These are phyloP conservation scores for Jacana jacana DNA, from an alignment of 2,113 vertebrate genomes.

Conservation along the genomic window DNA sequence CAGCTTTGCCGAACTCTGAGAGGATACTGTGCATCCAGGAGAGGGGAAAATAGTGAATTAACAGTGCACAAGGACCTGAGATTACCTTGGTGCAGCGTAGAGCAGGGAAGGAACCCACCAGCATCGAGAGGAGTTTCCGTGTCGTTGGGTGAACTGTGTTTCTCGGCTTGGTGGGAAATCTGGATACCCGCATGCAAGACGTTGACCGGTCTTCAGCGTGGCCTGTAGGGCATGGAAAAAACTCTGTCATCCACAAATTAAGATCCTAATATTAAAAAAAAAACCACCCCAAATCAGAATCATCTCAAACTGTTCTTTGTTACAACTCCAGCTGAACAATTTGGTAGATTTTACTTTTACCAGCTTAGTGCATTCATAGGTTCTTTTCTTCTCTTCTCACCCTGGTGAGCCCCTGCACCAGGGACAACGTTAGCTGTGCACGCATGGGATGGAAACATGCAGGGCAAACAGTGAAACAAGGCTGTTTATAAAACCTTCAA, in stretches of 20 bases:
- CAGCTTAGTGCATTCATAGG: neutral
- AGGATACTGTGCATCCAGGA: neutral
- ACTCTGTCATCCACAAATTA: rapidly evolving
- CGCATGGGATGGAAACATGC: neutral
- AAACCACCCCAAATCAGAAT: neutral
- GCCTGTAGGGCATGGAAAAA: neutral
- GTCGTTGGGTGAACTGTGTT: rapidly evolving
- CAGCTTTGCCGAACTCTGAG: rapidly evolving
- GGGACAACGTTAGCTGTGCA: neutral
- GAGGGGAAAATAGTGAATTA: neutral
- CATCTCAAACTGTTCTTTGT: neutral
- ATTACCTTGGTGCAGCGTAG: rapidly evolving
- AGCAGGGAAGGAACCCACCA: neutral
- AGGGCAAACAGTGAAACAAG: neutral
- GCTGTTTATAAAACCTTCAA: conserved; percentile 7
- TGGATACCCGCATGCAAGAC: rapidly evolving
- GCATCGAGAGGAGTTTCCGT: rapidly evolving
- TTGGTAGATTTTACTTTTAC: neutral
- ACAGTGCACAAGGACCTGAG: rapidly evolving
- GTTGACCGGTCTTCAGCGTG: neutral
- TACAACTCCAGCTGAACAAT: neutral
- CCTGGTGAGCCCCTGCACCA: neutral
- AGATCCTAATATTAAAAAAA: neutral
- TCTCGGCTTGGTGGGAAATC: neutral
- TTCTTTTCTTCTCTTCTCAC: neutral